Base-by-base conservation (phyloP, 2,113 vertebrate genomes). In the Choloepus hoffmanni region DNA sequence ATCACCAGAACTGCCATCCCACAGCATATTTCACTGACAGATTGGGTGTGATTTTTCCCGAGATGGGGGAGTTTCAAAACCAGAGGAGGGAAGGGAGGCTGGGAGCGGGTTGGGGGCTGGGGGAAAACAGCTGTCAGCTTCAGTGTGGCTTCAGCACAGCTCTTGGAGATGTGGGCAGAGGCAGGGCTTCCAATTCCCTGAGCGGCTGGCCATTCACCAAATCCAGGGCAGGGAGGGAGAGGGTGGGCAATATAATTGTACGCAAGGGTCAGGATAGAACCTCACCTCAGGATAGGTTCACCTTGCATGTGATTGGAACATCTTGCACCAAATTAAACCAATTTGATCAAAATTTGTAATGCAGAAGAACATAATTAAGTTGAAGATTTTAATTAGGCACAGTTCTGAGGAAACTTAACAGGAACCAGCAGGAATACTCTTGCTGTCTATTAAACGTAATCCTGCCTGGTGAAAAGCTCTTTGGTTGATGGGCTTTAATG, bases 341-440 rank as follows among this genome's bases (percentile, higher is more conserved):
- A 96, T 93, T 91, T 82, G 93, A 96, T 95, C 24, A 92, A 91
- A 97, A 97, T 95, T 92, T 96, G 84, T 88, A 95, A 96, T 86
- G 89, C 94, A 85, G 82, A 97, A 62, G 33, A 96, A 81, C 48
- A 28, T 96, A 97, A 97, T 97, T 96, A 98, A 97, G 62, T 95
- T 97, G 92, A 95, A 97, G 79, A 89, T 97, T 97, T 96, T 97
- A 97, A 98, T 98, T 97, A 97, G 95, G 55, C 94, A 92, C 53
- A 95, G 93, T 96, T 96, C 96, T 96, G 96, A 96, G 97, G 92
- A 97, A 93, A 96, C 85, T 95, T 96, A 95, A 95, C 82, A 0
- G 81, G 92, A 95, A 85, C 90, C 24, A 24, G 90, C 92, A 97
- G 76, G 85, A 97, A 89, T 33, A 73, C 45, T 84, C 48, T 95